Evolutionary conservation across 2,113 vertebrate genomes (phyloP), one percentile per base, ranked within the genome.

Genomic region (Pachyramphus minor): DNA sequence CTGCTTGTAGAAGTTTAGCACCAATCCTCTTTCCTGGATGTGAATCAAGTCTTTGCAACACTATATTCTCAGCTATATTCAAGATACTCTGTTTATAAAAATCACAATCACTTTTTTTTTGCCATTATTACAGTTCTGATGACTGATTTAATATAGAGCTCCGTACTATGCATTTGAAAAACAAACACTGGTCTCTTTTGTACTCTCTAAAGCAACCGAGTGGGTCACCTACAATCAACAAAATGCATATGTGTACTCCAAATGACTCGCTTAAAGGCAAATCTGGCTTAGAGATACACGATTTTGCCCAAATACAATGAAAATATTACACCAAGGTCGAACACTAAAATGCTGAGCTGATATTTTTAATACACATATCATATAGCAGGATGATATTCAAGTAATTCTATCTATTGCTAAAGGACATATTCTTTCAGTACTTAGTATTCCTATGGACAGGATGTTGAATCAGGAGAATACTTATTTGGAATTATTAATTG

Each of bases 151-250:
- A 49, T 62, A 74, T 37, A 22, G 12, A 77, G 30, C 14, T 39
- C 45, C 16, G 2, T 42, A 22, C 42, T 28, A 64, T 11, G 4
- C 11, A 41, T 45, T 24, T 44, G 14, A 67, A 27, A 87, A 91
- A 39, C 6, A 55, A 79, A 0, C 28, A 14, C 22, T 47, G 5
- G 17, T 31, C 24, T 63, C 16, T 74, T 44, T 74, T 44, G 17
- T 31, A 37, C 11, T 4, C 1, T 20, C 30, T 78, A 31, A 72
- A 72, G 11, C 1, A 0, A 33, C 2, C 24, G 12, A 44, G 21
- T 30, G 17, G 33, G 11, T n/a, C 41, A 63, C 17, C 39, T 71
- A 11, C 21, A 33, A 35, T 42, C 22, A 55, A 68, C 24, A 35
- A 55, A 76, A 64, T 3, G 3, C 5, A 33, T 58, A 7, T 1